phyloP scores from a whole-genome alignment of 1,140 invertebrate species.

The Drosophila nikananu region DNA sequence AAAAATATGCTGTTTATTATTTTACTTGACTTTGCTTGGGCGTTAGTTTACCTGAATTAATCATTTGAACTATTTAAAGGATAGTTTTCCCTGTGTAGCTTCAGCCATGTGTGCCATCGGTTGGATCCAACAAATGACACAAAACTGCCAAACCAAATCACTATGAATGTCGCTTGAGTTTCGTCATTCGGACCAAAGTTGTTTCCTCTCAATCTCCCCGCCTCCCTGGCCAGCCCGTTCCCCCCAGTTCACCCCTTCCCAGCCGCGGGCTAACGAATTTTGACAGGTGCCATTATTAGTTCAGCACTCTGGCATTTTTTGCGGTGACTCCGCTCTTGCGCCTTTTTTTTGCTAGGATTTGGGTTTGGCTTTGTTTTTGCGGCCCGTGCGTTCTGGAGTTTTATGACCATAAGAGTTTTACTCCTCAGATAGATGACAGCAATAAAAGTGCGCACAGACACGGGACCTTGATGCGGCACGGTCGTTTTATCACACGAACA shows the following conservation, averaged over 20 bases:
- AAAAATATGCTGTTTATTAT: not conserved
- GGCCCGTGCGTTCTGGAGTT: slow-evolving; percentile 72
- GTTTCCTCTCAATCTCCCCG: slow-evolving; percentile 37
- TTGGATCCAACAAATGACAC: slow-evolving; percentile 79
- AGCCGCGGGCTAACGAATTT: slow-evolving; percentile 73
- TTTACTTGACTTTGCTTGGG: not conserved
- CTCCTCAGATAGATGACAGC: slow-evolving; percentile 81
- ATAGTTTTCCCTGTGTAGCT: slow-evolving; percentile 16
- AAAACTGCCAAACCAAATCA: slow-evolving; percentile 81
- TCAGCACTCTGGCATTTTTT: slow-evolving; percentile 76
- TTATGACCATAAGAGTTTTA: slow-evolving; percentile 82
- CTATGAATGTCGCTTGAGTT: slow-evolving; percentile 80
- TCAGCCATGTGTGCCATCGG: slow-evolving; percentile 56
- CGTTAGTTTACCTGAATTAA: not conserved
- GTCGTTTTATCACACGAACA: slow-evolving; percentile 80
- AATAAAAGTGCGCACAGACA: slow-evolving; percentile 70
- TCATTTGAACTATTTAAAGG: not conserved
- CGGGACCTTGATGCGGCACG: slow-evolving; percentile 66
- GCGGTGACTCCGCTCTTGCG: slow-evolving; percentile 21
- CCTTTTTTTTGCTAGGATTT: slow-evolving; percentile 42
- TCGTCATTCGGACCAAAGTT: slow-evolving; percentile 69
- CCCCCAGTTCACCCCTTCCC: not conserved
- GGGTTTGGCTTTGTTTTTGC: slow-evolving; percentile 62
- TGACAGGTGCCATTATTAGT: slow-evolving; percentile 85
- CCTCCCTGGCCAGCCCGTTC: not conserved